Evolutionary conservation across 2,888 invertebrate species (phyloP).

Genomic region (Ischnura elegans): DNA sequence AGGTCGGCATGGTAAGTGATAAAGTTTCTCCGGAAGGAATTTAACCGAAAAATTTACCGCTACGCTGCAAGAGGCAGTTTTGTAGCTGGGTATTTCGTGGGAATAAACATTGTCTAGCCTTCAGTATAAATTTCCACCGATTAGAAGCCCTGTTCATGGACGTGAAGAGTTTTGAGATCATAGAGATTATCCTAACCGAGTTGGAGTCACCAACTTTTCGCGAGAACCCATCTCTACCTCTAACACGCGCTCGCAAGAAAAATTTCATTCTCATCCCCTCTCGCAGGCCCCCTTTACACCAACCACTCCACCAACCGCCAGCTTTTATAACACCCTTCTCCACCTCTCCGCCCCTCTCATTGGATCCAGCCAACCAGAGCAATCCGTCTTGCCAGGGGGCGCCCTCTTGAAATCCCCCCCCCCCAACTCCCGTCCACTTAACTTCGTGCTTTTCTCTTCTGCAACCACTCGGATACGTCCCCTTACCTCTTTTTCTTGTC

Average conservation of each 20-base stretch:
- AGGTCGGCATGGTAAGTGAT: too few species aligned
- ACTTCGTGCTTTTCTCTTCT: constrained; percentile 1
- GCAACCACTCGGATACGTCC: constrained; percentile 28
- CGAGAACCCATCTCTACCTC: neutral
- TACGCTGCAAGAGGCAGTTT: too few species aligned
- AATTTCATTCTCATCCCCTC: neutral
- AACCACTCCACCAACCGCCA: neutral
- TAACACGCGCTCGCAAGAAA: neutral
- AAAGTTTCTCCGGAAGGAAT: too few species aligned
- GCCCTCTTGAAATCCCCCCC: neutral
- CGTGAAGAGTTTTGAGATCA: too few species aligned
- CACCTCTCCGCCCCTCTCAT: too few species aligned
- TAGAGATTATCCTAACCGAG: too few species aligned
- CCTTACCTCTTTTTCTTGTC: constrained; percentile 56
- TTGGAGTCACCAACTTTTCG: neutral
- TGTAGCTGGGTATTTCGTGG: too few species aligned
- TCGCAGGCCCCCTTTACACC: too few species aligned
- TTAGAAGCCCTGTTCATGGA: too few species aligned
- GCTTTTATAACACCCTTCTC: neutral
- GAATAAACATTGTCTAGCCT: too few species aligned
- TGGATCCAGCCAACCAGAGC: constrained; percentile 46
- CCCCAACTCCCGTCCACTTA: constrained; percentile 21
- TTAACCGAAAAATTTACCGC: too few species aligned
- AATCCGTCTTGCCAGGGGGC: neutral
- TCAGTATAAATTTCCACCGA: too few species aligned